Evolutionary conservation across 2,888 invertebrate species (phyloP), one percentile per base, ranked within the genome.

Genomic region (Baronia brevicornis): DNA sequence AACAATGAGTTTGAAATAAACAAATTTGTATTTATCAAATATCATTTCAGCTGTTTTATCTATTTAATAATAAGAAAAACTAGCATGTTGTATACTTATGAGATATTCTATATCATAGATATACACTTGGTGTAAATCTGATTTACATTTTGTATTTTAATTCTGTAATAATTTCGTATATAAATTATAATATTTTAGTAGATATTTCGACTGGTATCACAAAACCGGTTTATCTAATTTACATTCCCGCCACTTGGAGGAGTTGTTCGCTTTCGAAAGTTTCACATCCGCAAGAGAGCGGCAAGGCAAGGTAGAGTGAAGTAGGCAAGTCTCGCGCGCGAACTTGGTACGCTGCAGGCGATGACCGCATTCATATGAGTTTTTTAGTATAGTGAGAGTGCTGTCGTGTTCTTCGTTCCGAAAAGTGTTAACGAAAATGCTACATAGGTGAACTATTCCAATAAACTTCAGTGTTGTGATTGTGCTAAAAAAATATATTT

Each of bases 201-300:
- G 25, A 36, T 44, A 51, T 57, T 39, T 35, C 5, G 2, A 17
- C 41, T 70, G 71, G 73, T 50, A 70, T 51, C 54, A 54, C 58
- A 51, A 58, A 75, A 79, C 68, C 55, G 50, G 62, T 65, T 80
- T 71, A 44, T 69, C 61, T 79, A 74, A 70, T 78, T 74, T 63
- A 57, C 77, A 82, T 84, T 80, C 79, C 73, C 67, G 71, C 79
- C 82, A 70, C 82, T 78, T 77, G 84, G 77, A 48, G 74, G 78
- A 62, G 77, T 69, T 58, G 50, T 63, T 71, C 67, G 75, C 77
- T 84, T 84, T 84, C 80, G 82, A 84, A 84, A 84, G 84, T 84
- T 84, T 82, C 73, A 80, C 79, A 82, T 84, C 84, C 82, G 80
- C 70, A 80, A 82, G 82, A 78, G 82, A 80, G 80, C 75, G 82